Evolutionary conservation across 2,113 vertebrate genomes (phyloP), one percentile per base, ranked within the genome.

Genomic region (Nycticryphes semicollaris): DNA sequence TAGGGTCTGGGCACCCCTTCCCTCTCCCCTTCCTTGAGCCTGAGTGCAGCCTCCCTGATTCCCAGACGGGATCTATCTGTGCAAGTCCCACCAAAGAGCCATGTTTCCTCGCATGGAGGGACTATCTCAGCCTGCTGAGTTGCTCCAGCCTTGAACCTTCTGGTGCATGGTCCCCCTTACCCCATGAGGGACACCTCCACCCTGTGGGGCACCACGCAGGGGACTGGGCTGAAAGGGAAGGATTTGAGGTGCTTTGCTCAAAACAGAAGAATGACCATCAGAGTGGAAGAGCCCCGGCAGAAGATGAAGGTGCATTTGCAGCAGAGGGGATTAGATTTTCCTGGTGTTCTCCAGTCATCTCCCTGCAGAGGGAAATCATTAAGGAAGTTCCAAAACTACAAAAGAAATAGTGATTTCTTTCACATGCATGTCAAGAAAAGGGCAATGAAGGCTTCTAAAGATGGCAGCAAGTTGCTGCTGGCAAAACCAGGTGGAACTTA

Each of bases 151-250:
- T 76, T 39, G 35, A 25, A 50, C 14, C 20, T 54, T 66, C 51
- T 70, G 41, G 12, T 86, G 12, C 30, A 3, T 4, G 9, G 4
- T 4, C 35, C 33, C 35, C 45, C 19, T 64, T 64, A 24, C 15
- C 23, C 30, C 0, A 0, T 10, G 31, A 72, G 39, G 35, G 62
- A 68, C 70, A 37, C 31, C 24, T 77, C 41, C 31, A 74, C 31
- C 56, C 43, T 53, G 43, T 4, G 7, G 53, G 45, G 12, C 39
- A 11, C 9, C 0, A 3, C 23, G 33, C 14, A 1, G 0, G 0
- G 31, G 7, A 13, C 57, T 76, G 35, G 39, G 66, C 57, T 73
- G 50, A 62, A 68, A 18, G 28, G 43, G 23, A 79, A 82, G 14
- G 30, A 47, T 43, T 82, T 45, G 43, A 64, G 47, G 67, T 79